Base-by-base conservation (phyloP, 30 jellyfish, hydroid and myxozoan genomes). In the Hydractinia symbiolongicarpus region DNA sequence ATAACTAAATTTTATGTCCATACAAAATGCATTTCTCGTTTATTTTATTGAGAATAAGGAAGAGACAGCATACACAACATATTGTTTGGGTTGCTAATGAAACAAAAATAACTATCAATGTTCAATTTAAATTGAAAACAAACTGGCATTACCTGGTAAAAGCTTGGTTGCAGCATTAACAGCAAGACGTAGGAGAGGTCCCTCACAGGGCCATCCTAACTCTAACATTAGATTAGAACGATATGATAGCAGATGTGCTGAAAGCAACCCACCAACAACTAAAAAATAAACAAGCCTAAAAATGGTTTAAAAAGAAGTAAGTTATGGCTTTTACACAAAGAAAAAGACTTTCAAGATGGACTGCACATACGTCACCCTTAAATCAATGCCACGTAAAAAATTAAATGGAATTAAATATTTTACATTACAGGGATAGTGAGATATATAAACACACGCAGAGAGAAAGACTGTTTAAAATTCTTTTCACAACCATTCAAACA, bases 221-320 rank as follows among this genome's bases (percentile, higher is more conserved):
- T 78, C 91, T 8, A 90, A 71, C 44, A 61, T 74, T 49, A 80
- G n/a, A 7, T 71, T 76, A 19, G 95, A 81, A 70, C 67, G 69
- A 66, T 86, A 64, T 79, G 85, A 61, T 30, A 90, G 95, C 8
- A 90, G 90, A 67, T 90, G 97, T n/a, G 97, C 97, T 53, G 97
- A 86, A 6, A 90, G 67, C 69, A 90, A 81, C 20, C 97, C 97
- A 49, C 97, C 97, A 76, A 90, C 95, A 69, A 90, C 97, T 89
- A 79, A 53, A n/a, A 83, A 68, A 44, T 19, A 40, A 84, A 16
- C 44, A 30, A 30, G 69, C 2, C 17, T 58, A 16, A 58, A 11
- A 58, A 11, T 58, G 15, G 1, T 58, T 58, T 3, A 58, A 58
- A 58, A 58, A 58, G 17, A 58, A n/a, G n/a, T n/a, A n/a, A n/a